Evolutionary conservation across 1,140 invertebrate species (phyloP), one percentile per base, ranked within the genome.

Genomic region (Polypedilum pembai): DNA sequence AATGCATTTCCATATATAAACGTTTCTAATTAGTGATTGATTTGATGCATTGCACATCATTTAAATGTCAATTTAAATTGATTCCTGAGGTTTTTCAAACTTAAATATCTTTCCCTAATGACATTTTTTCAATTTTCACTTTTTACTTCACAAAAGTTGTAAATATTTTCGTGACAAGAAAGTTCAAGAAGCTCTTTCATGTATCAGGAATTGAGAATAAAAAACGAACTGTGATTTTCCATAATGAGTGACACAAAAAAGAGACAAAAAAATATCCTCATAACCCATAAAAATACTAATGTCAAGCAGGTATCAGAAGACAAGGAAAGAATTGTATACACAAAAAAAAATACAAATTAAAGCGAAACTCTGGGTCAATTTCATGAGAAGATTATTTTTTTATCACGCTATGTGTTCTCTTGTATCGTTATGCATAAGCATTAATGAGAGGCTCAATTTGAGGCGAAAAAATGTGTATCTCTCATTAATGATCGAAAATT

Each of bases 331-430:
- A 33, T 33, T 33, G 5, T 33, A 33, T 3, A 33, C 24, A 33
- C 8, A 56, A 56, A 56, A n/a, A n/a, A n/a, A n/a, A n/a, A n/a
- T n/a, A n/a, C n/a, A n/a, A n/a, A 56, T 56, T 56, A 56, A 56
- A 56, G 45, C n/a, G 12, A 56, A 56, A n/a, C n/a, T 56, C n/a
- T 56, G 45, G 45, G 45, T 56, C 45, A 56, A 12, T 56, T 56
- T 56, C 45, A 56, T 56, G 45, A 12, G 12, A 56, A 56, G 12
- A 56, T 56, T 33, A 33, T 33, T 33, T 56, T 56, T 56, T 56
- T 56, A 56, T 56, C 45, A 56, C 45, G 45, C 45, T 56, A 56
- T 56, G 12, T n/a, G 45, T 56, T 45, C 24, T 33, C 5, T 1
- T 33, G 24, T 33, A 33, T 33, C 24, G 45, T 56, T 12, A 12